Percentiles rank a stretch among this genome's conserved stretches.
Conservation (phyloP, 1,140 invertebrate species). For the Cyphomyrmex costatus region DNA sequence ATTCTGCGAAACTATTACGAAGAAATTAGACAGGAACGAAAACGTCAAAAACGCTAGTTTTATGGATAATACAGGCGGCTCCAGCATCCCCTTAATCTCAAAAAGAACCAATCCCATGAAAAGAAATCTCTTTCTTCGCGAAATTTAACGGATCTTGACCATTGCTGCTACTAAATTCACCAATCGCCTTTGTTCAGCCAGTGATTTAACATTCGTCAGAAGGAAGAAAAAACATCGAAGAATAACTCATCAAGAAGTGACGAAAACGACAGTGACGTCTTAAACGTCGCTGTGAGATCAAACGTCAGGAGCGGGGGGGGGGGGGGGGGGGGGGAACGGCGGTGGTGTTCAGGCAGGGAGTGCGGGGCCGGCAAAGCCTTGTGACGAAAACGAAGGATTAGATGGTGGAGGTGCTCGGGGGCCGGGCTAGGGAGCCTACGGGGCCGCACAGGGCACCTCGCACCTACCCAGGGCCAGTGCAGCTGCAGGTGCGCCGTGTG, state of each 20-base stretch:
- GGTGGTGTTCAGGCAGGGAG: conserved; percentile 22
- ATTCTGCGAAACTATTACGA: no score
- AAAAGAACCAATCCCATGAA: conserved; percentile 45
- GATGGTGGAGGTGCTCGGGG: conserved; percentile 84
- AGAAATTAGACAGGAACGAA: no score
- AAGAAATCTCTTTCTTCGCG: background rate
- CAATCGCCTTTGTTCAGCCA: background rate
- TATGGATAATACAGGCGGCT: no score
- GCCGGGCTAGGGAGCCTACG: conserved; percentile 85
- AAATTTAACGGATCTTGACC: conserved; percentile 31
- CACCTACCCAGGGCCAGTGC: conserved; percentile 78
- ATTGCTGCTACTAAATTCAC: background rate
- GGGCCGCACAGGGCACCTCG: conserved; percentile 84
- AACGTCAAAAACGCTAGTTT: no score
- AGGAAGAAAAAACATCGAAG: background rate
- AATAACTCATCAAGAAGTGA: background rate
- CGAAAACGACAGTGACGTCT: conserved; percentile 2
- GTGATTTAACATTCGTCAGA: conserved; percentile 6
- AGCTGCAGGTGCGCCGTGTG: conserved; percentile 65
- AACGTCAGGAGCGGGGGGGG: background rate
- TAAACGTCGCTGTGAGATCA: conserved; percentile 1
- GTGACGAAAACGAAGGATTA: conserved; percentile 81
- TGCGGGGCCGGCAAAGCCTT: conserved; percentile 73
- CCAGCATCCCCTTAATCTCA: no score
- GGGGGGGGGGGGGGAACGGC: no score